phyloP scores from a whole-genome alignment of 2,113 vertebrate genomes.

The Sinocyclocheilus maitianheensis region DNA sequence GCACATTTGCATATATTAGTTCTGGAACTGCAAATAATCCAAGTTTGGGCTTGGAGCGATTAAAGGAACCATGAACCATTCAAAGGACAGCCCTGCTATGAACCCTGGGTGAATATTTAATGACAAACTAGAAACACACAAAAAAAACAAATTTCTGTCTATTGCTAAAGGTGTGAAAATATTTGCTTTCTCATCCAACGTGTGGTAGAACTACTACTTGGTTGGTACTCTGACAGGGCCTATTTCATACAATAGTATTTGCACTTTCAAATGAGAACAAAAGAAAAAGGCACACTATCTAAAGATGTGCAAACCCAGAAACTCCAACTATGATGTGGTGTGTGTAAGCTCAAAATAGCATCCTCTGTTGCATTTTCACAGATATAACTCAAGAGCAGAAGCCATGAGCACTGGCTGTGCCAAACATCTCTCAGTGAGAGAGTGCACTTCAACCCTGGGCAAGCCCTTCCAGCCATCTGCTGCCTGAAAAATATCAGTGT shows the following conservation, averaged over 20 bases:
- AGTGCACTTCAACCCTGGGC: conserved; percentile 22
- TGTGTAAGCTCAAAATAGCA: background rate
- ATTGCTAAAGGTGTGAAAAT: background rate
- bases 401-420: background rate
- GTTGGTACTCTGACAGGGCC: background rate
- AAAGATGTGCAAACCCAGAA: background rate
- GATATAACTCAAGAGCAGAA: conserved; percentile 1
- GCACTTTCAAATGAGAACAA: background rate
- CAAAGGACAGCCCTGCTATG: background rate
- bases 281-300: background rate
- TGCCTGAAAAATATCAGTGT: conserved; percentile 18
- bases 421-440: conserved; percentile 14
- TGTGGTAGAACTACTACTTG: background rate
- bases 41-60: background rate
- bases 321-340: background rate
- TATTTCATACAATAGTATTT: background rate
- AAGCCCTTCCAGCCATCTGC: conserved; percentile 16
- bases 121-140: background rate
- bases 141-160: background rate
- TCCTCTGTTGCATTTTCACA: background rate
- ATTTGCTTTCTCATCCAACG: background rate
- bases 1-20: too few species aligned
- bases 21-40: too few species aligned
- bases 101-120: background rate
- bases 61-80: background rate